Percentiles rank a stretch among this genome's conserved stretches.
phyloP scores from a whole-genome alignment of 1,140 invertebrate genomes.

The Heliconius nattereri region DNA sequence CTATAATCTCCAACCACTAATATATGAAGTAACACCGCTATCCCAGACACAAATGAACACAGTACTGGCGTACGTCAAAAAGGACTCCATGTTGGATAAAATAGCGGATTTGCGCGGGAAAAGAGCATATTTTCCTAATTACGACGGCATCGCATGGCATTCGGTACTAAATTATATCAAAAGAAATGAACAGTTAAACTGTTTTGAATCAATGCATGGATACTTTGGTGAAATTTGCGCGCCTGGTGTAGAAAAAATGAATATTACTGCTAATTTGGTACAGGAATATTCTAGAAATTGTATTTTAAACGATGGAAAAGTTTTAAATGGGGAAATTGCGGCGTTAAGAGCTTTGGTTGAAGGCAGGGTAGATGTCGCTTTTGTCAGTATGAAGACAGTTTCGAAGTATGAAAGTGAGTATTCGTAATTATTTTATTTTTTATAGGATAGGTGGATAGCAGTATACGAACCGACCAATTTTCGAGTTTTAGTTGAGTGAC shows the following conservation, averaged over 20 bases:
- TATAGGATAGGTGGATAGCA: too few species aligned
- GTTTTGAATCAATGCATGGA: constrained; percentile 73
- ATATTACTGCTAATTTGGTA: constrained; percentile 34
- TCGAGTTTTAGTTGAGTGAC: background rate
- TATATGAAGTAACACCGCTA: constrained; percentile 84
- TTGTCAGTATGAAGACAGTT: constrained; percentile 87
- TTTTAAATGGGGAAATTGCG: constrained; percentile 81
- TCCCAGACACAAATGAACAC: constrained; percentile 82
- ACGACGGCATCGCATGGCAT: constrained; percentile 85
- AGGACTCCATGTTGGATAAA: constrained; percentile 81
- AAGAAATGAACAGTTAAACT: constrained; percentile 68
- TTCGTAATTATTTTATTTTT: background rate
- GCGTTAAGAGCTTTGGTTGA: constrained; percentile 91
- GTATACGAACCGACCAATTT: background rate
- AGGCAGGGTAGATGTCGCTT: constrained; percentile 91
- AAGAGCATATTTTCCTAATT: constrained; percentile 86
- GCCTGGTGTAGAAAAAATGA: constrained; percentile 69
- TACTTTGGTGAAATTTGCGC: constrained; percentile 86
- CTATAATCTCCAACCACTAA: constrained; percentile 83
- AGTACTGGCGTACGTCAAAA: constrained; percentile 87
- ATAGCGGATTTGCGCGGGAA: constrained; percentile 85
- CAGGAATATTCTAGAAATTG: constrained; percentile 57
- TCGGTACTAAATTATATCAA: constrained; percentile 83
- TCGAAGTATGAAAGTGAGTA: constrained; percentile 82
- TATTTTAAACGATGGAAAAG: constrained; percentile 52